A percentile compares a stretch with the other conserved stretches of the same genome.
phyloP scores from a whole-genome alignment of 2,888 invertebrate genomes.

The Scaptomyza reducta region DNA sequence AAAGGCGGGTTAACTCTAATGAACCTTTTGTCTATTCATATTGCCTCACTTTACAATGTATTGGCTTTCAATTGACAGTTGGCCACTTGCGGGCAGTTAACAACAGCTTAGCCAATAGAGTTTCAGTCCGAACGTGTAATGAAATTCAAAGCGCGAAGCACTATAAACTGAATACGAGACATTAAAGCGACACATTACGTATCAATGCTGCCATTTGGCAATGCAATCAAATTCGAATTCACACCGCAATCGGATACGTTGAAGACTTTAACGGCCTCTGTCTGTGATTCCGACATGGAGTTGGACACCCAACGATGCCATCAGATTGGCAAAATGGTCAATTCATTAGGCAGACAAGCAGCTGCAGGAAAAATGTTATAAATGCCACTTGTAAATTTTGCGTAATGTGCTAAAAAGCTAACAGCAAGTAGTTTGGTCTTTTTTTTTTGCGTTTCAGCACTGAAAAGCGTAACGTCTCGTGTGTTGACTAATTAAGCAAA shows the following conservation, averaged over 20 bases:
- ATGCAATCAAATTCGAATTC: conserved; percentile 55
- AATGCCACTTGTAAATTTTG: conserved; percentile 48
- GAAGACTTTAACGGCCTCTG: conserved; percentile 16
- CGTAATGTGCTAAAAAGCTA: conserved; percentile 47
- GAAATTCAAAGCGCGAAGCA: conserved; percentile 55
- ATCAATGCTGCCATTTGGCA: conserved; percentile 54
- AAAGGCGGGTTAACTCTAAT: conserved; percentile 35
- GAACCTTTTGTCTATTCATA: conserved; percentile 26
- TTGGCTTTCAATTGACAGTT: conserved; percentile 68
- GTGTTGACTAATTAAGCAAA: conserved; percentile 67
- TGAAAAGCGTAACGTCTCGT: conserved; percentile 22
- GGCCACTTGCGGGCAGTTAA: conserved; percentile 32
- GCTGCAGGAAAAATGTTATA: conserved; percentile 43
- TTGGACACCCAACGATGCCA: conserved; percentile 41
- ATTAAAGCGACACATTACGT: conserved; percentile 62
- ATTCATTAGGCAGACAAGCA: conserved; percentile 56
- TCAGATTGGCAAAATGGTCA: conserved; percentile 62
- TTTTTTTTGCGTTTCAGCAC: conserved; percentile 7
- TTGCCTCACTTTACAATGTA: conserved; percentile 44
- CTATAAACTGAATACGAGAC: conserved; percentile 50
- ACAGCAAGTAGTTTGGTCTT: background rate
- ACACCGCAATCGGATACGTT: conserved; percentile 56
- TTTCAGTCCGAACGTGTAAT: conserved; percentile 33
- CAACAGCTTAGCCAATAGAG: conserved; percentile 24
- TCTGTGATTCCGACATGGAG: conserved; percentile 1